Conservation (phyloP, 2,888 invertebrate species). For the Hydropsyche betteni region DNA sequence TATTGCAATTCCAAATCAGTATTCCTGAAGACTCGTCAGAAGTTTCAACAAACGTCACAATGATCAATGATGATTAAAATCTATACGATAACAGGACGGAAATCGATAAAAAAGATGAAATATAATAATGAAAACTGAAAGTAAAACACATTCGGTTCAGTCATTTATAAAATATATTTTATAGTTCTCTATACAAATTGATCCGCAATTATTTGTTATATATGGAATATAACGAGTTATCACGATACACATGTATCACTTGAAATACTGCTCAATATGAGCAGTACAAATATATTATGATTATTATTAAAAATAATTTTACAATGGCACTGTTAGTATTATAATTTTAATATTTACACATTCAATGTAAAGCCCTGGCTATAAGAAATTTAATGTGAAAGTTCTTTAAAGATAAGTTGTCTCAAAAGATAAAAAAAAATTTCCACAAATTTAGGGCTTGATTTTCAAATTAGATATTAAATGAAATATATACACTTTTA, state of each 20-base stretch:
- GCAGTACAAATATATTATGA: slow-evolving; percentile 20
- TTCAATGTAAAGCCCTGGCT: too few relatives aligned
- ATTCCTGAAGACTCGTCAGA: slow-evolving; percentile 68
- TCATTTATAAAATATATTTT: slow-evolving; percentile 21
- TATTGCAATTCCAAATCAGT: slow-evolving; percentile 80
- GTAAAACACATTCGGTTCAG: not conserved
- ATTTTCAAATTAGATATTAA: not conserved
- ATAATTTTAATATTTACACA: not conserved
- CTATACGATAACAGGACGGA: too few relatives aligned
- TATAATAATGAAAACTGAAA: not conserved
- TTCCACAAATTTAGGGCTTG: too few relatives aligned
- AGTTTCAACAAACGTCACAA: not conserved
- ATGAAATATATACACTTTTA: not conserved
- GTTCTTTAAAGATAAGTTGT: too few relatives aligned
- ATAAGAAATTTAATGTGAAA: too few relatives aligned
- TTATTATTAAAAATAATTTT: not conserved
- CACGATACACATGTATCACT: not conserved
- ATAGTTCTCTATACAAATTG: slow-evolving; percentile 15
- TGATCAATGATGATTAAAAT: not conserved
- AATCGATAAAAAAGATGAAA: not conserved
- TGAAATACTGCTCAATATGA: slow-evolving; percentile 37
- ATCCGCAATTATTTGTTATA: not conserved
- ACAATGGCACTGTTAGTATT: slow-evolving; percentile 38
- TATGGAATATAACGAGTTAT: slow-evolving; percentile 1
- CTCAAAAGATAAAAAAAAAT: too few relatives aligned